Evolutionary conservation across 2,113 vertebrate genomes (phyloP).

Genomic region (Pteruthius melanotis): DNA sequence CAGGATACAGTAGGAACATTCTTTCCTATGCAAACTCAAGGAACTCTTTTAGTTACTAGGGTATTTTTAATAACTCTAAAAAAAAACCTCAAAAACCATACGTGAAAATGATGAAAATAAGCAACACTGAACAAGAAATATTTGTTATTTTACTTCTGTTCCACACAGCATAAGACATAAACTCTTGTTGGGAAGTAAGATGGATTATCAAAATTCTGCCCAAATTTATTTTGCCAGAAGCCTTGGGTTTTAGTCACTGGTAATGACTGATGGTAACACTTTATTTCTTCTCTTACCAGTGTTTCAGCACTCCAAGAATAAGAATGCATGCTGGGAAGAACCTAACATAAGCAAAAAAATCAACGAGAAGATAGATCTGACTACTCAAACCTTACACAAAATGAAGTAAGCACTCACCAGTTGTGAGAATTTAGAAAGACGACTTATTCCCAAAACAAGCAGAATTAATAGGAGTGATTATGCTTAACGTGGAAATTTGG

Average conservation of each 20-base stretch:
- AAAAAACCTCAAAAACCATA: neutral
- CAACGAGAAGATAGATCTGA: neutral
- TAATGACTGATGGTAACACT: neutral
- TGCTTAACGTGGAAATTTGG: neutral
- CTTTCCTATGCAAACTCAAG: neutral
- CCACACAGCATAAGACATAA: neutral
- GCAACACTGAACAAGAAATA: neutral
- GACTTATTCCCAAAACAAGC: neutral
- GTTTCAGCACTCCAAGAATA: neutral
- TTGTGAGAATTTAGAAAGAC: neutral
- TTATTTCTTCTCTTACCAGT: neutral
- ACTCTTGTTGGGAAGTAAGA: neutral
- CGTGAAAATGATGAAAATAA: neutral
- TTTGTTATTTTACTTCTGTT: neutral
- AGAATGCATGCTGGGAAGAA: neutral
- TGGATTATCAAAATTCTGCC: neutral
- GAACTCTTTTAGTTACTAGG: neutral
- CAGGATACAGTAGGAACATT: neutral
- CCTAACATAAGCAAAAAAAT: neutral
- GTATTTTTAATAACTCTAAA: neutral
- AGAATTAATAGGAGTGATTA: neutral
- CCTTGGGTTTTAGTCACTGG: neutral
- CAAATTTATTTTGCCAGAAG: neutral
- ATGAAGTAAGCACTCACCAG: neutral
- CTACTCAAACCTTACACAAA: neutral